Base-by-base conservation (phyloP, 2,888 invertebrate genomes). In the Drosophila tripunctata region DNA sequence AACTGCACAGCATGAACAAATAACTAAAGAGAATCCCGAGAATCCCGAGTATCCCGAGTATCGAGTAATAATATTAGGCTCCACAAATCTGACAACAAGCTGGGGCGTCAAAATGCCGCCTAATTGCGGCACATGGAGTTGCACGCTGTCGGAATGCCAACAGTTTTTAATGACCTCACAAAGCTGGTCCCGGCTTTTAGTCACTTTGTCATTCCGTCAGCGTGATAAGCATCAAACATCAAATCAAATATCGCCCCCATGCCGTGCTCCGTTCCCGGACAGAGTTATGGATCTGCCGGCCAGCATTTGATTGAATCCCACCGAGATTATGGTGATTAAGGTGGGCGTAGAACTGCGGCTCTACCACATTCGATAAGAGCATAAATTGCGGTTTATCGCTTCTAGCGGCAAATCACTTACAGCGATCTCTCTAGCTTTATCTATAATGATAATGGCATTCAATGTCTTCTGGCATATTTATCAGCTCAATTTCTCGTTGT, bases 1-100 rank as follows among this genome's bases (percentile, higher is more conserved):
- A 87, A 84, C 83, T 82, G 85, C 88, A 73, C 86, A 88, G 88
- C 87, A 78, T 75, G 88, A 83, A 78, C 60, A 73, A 78, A 78
- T 61, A 2, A 56, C 35, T 31, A 43, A 55, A 36, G 57, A 64
- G 67, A n/a, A n/a, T n/a, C n/a, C n/a, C n/a, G n/a, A n/a, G n/a
- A n/a, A n/a, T n/a, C n/a, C n/a, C n/a, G n/a, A n/a, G n/a, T n/a
- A n/a, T n/a, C 40, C 31, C 5, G 44, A 57, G 51, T 55, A 31
- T 22, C 10, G 12, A 15, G n/a, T n/a, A n/a, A n/a, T n/a, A 54
- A 14, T 43, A 58, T 31, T 41, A 58, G 73, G 73, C 68, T 61
- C 63, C 73, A 64, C 15, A 57, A 52, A 57, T 65, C 61, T 62
- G 63, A 64, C 80, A 74, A 79, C 74, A 78, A 75, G 84, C 65